These are phyloP conservation scores for Desmodus rotundus DNA, from an alignment of 2,113 vertebrate species.

Conservation along the genomic window DNA sequence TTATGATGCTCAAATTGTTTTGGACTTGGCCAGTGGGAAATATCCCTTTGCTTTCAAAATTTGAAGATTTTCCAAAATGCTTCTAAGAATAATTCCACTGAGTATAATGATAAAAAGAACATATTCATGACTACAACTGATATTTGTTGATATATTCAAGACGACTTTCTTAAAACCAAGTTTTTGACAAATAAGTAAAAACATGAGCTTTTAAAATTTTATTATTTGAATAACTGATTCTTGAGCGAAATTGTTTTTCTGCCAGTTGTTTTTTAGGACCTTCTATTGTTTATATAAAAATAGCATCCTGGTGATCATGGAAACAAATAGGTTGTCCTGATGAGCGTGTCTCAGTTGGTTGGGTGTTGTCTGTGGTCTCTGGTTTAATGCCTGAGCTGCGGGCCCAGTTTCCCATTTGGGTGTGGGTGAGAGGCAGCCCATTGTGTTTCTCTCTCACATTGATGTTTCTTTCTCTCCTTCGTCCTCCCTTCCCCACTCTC, in stretches of 20 bases:
- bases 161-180: background rate
- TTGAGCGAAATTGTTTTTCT: background rate
- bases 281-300: background rate
- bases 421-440: too few species aligned
- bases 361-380: too few species aligned
- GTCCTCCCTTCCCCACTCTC: too few species aligned
- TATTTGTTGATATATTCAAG: conserved; percentile 4
- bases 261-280: background rate
- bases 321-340: background rate
- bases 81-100: conserved; percentile 18
- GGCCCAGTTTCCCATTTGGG: too few species aligned
- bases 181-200: background rate
- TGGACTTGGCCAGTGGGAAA: background rate
- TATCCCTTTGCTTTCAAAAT: background rate
- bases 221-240: conserved; percentile 17
- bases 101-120: background rate
- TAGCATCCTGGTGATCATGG: background rate
- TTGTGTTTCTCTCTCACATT: too few species aligned
- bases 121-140: background rate
- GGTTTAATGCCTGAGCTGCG: too few species aligned
- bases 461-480: too few species aligned
- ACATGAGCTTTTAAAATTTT: background rate
- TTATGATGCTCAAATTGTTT: background rate
- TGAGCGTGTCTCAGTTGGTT: too few species aligned
- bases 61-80: background rate